Base-by-base conservation (phyloP, 1,140 invertebrate genomes). In the Subanguina moxae region DNA sequence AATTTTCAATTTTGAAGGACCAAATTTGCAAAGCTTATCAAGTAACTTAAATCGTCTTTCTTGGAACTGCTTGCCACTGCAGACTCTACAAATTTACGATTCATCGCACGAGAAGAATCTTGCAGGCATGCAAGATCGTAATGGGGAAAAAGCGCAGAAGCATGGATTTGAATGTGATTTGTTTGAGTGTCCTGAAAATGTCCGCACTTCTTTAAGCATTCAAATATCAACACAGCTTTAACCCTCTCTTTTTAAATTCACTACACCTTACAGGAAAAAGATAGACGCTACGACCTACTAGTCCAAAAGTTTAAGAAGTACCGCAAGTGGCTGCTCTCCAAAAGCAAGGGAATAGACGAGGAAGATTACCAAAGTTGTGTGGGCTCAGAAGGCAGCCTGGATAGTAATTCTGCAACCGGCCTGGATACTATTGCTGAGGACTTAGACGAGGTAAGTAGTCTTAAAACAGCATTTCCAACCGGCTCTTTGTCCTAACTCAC, bases 371-470 rank as follows among this genome's bases (percentile, higher is more conserved):
- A 78, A 73, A 72, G 71, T 59, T 76, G 43, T 52, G 48, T 75
- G 58, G 78, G 78, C 21, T 76, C 72, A 15, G 79, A 80, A 64
- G 71, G 77, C 48, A 82, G 80, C 3, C 65, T 70, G 11, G 78
- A 78, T 23, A 72, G 70, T 32, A 68, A 46, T 52, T 48, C 63
- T 27, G 67, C 68, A 7, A 62, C 74, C 46, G 69, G 57, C 21
- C 65, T 80, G 48, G 78, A 80, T 48, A 80, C 78, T 13, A 80
- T 80, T 38, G 72, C 73, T 32, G 78, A 80, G 57, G 80, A 80
- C 65, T 75, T 80, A 42, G 80, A 80, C 38, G 78, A 82, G 75
- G 78, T 80, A 42, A 25, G 64, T 72, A 19, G 13, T 62, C 32
- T 65, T 23, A 46, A 57, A 45, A 73, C 48, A 21, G 48, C 23